Evolutionary conservation across 2,797 vertebrate species (phyloP).

Genomic region (Ciconia nigra): DNA sequence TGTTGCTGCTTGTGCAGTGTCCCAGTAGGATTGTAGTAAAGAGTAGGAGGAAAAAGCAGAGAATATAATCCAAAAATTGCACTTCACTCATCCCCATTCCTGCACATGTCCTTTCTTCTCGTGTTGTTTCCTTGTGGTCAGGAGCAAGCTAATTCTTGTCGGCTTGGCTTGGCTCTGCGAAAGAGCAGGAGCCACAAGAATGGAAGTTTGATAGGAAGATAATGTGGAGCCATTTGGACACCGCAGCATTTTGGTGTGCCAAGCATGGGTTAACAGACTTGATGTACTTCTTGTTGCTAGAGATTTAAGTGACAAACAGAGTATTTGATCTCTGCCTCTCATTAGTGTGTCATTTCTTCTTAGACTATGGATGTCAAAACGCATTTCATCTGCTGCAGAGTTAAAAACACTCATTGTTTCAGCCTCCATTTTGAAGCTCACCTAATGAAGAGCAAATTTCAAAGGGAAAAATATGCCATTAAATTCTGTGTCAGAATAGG

Average conservation of each 20-base stretch:
- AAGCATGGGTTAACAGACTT: not conserved
- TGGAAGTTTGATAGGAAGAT: not conserved
- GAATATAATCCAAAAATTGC: not conserved
- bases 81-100: not conserved
- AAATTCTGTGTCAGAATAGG: not conserved
- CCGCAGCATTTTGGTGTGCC: not conserved
- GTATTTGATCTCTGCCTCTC: constrained; percentile 1
- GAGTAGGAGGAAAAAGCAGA: not conserved
- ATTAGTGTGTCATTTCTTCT: not conserved
- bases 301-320: not conserved
- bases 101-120: not conserved
- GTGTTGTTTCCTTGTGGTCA: not conserved
- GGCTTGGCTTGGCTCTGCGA: not conserved
- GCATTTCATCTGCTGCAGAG: constrained; percentile 4
- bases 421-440: not conserved
- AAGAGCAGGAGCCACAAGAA: not conserved
- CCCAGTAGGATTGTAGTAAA: not conserved
- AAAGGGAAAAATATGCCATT: not conserved
- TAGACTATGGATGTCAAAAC: not conserved
- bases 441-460: constrained; percentile 27
- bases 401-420: constrained; percentile 1
- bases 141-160: not conserved
- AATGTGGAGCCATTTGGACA: not conserved
- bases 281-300: not conserved
- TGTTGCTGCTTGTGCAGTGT: not conserved